Evolutionary conservation across 2,797 vertebrate genomes (phyloP).

Genomic region (Lutjanus argentimaculatus): DNA sequence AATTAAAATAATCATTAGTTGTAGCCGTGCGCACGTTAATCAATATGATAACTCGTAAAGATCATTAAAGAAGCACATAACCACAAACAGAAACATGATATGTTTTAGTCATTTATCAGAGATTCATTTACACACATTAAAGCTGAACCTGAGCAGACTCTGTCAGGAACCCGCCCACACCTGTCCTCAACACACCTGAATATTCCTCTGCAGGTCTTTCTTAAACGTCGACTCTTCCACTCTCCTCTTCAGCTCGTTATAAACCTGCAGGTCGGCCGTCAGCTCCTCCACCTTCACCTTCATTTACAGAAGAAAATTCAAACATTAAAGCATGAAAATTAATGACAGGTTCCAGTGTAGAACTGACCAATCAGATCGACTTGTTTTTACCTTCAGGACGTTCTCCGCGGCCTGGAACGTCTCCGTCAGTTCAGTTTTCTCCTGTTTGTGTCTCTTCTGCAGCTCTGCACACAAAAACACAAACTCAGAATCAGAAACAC

Average conservation of each 20-base stretch:
- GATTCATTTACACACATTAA: no score
- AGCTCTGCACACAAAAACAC: conserved; percentile 55
- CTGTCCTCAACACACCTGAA: conserved; percentile 83
- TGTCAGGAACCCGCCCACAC: no score
- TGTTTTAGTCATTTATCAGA: no score
- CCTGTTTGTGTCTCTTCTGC: conserved; percentile 57
- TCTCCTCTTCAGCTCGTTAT: conserved; percentile 88
- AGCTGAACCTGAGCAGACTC: no score
- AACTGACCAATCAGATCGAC: background rate
- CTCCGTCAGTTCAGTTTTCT: conserved; percentile 79
- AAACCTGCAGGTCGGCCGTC: conserved; percentile 86
- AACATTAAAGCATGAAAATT: no score
- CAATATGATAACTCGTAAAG: no score
- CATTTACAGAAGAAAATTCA: background rate
- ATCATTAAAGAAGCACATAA: no score
- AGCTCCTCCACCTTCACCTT: conserved; percentile 85
- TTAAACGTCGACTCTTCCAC: conserved; percentile 89
- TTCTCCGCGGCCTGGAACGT: conserved; percentile 77
- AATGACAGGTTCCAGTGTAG: no score
- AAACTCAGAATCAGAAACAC: background rate
- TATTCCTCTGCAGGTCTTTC: conserved; percentile 90
- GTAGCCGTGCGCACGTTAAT: no score
- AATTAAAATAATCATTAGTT: no score
- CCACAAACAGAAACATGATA: no score
- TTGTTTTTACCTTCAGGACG: conserved; percentile 83